A percentile compares a stretch with the other conserved stretches of the same genome.
These are phyloP conservation scores for Vulpes lagopus DNA, from an alignment of 2,113 vertebrate genomes.

Conservation along the genomic window DNA sequence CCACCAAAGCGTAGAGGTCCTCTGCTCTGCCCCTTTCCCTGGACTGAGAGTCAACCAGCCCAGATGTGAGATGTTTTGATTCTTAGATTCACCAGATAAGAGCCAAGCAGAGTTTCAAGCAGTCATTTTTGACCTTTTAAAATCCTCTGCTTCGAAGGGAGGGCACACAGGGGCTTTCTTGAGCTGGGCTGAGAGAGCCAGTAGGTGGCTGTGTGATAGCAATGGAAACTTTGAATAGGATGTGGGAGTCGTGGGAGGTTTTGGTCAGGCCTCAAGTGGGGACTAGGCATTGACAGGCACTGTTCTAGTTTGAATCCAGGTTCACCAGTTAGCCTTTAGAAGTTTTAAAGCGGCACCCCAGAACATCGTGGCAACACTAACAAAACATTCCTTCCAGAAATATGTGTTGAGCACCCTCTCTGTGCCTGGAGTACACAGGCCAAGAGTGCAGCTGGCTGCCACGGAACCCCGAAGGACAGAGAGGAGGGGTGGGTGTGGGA, in stretches of 20 bases:
- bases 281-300: background rate
- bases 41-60: background rate
- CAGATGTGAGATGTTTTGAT: background rate
- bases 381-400: background rate
- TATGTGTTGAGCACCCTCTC: background rate
- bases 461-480: background rate
- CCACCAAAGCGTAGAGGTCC: background rate
- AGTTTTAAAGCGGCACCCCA: background rate
- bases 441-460: background rate
- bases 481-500: too few species aligned
- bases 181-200: background rate
- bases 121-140: constrained; percentile 66
- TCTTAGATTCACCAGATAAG: background rate
- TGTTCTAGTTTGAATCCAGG: background rate
- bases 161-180: background rate
- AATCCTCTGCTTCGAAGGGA: background rate
- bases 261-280: background rate
- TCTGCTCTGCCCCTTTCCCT: background rate
- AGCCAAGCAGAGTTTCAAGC: background rate
- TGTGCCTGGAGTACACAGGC: background rate
- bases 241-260: background rate
- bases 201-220: background rate
- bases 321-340: background rate
- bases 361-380: background rate
- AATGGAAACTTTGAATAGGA: background rate